Evolutionary conservation across 2,797 vertebrate species (phyloP).

Genomic region (Malacoctenus gilli): DNA sequence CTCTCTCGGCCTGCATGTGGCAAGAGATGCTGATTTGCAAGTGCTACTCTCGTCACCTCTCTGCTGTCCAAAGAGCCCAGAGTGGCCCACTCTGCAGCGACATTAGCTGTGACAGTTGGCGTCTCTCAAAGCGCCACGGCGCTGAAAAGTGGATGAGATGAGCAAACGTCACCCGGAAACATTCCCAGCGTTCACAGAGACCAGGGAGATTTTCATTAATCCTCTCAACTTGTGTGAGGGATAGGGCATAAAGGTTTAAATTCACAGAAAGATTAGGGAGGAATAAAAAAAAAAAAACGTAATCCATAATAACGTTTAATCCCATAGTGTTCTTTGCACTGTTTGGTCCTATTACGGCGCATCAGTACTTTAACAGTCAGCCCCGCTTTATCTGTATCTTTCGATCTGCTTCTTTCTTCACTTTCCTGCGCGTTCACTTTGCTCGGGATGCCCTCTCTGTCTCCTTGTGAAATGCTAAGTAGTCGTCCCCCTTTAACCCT

Average conservation of each 20-base stretch:
- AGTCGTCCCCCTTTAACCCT: conserved; percentile 63
- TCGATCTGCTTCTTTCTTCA: conserved; percentile 40
- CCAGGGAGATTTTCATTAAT: conserved; percentile 42
- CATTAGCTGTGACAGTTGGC: conserved; percentile 36
- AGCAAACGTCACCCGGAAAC: conserved; percentile 41
- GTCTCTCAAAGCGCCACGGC: conserved; percentile 32
- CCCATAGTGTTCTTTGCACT: conserved; percentile 39
- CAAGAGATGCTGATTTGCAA: conserved; percentile 42
- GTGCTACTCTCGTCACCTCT: conserved; percentile 38
- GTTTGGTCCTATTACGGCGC: conserved; percentile 39
- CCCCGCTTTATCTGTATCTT: conserved; percentile 42
- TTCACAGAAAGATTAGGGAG: conserved; percentile 49
- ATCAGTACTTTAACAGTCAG: conserved; percentile 38
- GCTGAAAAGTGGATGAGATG: conserved; percentile 33
- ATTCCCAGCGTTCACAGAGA: conserved; percentile 30
- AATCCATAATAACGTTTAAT: conserved; percentile 59
- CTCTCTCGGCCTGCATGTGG: not conserved
- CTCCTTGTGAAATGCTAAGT: conserved; percentile 74
- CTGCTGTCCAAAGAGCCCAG: conserved; percentile 32
- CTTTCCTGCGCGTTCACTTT: conserved; percentile 41
- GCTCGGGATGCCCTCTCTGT: conserved; percentile 58
- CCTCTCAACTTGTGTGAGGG: conserved; percentile 35
- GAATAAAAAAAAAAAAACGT: conserved; percentile 23
- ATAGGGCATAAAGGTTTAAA: conserved; percentile 34
- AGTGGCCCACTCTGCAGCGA: conserved; percentile 24